These are phyloP conservation scores for Trisateles emortualis DNA, from an alignment of 2,888 invertebrate species.

Conservation along the genomic window DNA sequence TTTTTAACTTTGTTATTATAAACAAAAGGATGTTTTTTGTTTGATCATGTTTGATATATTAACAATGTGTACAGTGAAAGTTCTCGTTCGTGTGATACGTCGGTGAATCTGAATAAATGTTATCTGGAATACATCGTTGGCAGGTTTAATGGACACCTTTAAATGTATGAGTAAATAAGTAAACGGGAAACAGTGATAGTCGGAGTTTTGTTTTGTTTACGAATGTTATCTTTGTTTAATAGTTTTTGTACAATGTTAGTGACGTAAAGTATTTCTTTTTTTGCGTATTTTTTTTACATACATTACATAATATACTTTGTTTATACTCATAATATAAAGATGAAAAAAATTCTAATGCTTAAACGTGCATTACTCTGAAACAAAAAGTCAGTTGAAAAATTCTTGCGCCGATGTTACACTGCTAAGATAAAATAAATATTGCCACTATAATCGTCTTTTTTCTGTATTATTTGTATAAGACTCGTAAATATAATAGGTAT, in stretches of 20 bases:
- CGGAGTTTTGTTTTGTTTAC: not conserved
- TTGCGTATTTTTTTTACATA: too few relatives aligned
- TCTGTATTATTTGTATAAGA: too few relatives aligned
- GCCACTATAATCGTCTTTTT: too few relatives aligned
- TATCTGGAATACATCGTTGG: slow-evolving; percentile 27
- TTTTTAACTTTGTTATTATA: slow-evolving; percentile 9
- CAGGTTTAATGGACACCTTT: slow-evolving; percentile 15
- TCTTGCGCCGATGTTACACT: too few relatives aligned
- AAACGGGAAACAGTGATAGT: not conserved
- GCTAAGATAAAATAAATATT: too few relatives aligned
- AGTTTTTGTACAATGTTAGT: not conserved
- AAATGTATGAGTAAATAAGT: slow-evolving; percentile 11
- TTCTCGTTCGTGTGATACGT: slow-evolving; percentile 41
- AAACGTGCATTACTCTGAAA: too few relatives aligned
- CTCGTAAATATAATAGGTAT: too few relatives aligned
- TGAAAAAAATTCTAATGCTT: too few relatives aligned
- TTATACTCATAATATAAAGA: too few relatives aligned
- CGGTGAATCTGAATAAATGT: slow-evolving; percentile 45
- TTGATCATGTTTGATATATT: slow-evolving; percentile 29
- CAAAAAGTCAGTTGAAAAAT: too few relatives aligned
- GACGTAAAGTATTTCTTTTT: not conserved
- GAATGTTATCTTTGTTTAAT: not conserved
- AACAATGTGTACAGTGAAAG: slow-evolving; percentile 39
- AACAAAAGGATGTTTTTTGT: slow-evolving; percentile 17
- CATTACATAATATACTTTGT: too few relatives aligned